Evolutionary conservation across 2,888 invertebrate species (phyloP), one percentile per base, ranked within the genome.

Genomic region (Tolmerus cingulatus): DNA sequence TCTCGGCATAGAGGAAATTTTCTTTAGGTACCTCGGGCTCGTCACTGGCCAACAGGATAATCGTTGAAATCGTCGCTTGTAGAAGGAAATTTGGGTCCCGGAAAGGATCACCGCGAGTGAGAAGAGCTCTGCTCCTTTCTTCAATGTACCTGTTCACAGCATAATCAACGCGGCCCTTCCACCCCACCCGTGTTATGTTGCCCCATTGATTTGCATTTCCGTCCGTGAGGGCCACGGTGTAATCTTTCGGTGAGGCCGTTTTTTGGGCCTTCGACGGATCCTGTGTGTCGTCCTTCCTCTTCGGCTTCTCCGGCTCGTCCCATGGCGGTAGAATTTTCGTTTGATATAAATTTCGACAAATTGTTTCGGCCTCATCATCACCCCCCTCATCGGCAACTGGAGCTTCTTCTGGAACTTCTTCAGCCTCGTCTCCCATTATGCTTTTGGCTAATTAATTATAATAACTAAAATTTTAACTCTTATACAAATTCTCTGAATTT

Each of bases 121-220:
- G 77, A 5, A 12, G 1, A 0, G 30, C n/a, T 9, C 87, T 77
- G 12, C 79, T 16, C 30, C 30, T 57, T 23, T 88, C 86, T 9
- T 82, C 76, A 14, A 88, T 81, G 5, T 88, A 16, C 23, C 88
- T 12, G 5, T 87, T 40, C 0, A 89, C 27, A 5, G 89, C 89
- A 46, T 89, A 89, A 14, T 89, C 87, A 7, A 89, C 87, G 40
- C 89, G 89, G 1, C 86, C 81, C 43, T 88, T 89, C 88, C 89
- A 89, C 7, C 89, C 89, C 0, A 89, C 89, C 12, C 57, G 79
- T 0, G 88, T 76, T 8, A 81, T 77, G 4, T 81, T 86, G 19
- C 79, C 37, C 14, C 88, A 89, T 9, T 82, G 27, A 0, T 19
- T 2, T 1, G 87, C 89, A 74, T 88, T 89, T 46, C 87, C 84